These are phyloP conservation scores for Alca torda DNA, from an alignment of 2,797 vertebrate species.

Conservation along the genomic window DNA sequence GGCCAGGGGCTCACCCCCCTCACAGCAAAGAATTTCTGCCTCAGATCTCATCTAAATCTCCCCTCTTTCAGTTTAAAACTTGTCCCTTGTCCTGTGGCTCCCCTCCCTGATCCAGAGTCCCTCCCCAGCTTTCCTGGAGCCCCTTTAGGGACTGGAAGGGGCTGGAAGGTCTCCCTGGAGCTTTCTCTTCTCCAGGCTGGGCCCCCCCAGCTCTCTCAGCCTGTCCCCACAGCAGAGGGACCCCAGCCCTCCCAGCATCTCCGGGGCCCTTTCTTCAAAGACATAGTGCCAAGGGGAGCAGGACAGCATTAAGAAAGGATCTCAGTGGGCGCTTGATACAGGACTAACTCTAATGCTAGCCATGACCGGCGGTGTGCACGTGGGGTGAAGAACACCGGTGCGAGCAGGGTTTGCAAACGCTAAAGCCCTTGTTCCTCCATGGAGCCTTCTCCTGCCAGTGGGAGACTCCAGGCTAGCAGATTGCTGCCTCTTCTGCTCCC, in stretches of 20 bases:
- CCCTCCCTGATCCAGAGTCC: too few relatives aligned
- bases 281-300: neutral
- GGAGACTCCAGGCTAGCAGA: neutral
- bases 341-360: neutral
- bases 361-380: accelerated
- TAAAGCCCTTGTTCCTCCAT: accelerated
- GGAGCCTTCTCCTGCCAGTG: accelerated
- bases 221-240: too few relatives aligned
- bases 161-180: neutral
- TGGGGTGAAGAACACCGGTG: accelerated
- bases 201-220: neutral
- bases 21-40: neutral
- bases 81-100: too few relatives aligned
- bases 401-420: neutral
- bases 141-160: neutral
- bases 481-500: neutral
- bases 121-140: neutral
- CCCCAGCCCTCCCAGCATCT: neutral
- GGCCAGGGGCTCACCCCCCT: neutral
- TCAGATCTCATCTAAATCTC: neutral
- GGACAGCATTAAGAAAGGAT: neutral
- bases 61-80: too few relatives aligned
- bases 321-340: neutral
- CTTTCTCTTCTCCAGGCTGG: neutral
- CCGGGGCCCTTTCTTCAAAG: neutral